Base-by-base conservation (phyloP, 1,140 invertebrate genomes). In the Euwallacea fornicatus region DNA sequence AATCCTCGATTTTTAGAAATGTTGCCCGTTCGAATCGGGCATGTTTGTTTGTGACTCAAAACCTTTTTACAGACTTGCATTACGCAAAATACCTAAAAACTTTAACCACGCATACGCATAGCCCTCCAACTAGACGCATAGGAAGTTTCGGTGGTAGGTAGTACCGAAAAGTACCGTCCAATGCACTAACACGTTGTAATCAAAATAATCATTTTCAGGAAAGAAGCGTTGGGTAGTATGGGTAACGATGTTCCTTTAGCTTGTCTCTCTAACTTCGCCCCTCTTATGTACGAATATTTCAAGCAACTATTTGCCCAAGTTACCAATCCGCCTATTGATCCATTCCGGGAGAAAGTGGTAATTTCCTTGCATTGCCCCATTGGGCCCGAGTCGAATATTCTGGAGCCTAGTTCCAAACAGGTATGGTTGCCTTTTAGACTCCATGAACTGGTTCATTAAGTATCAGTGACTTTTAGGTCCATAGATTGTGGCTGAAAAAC, bases 261-360 rank as follows among this genome's bases (percentile, higher is more conserved):
- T 7, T 99, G 97, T 79, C 86, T 99, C 7, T 99, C 97, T 6
- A 85, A 90, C 76, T 98, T 96, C 83, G 94, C 97, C 79, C 98
- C 98, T 2, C 83, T 98, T 56, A 86, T 94, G 0, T 99, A 98
- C 82, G 95, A 97, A 75, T 99, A 99, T 81, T 99, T 99, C 84
- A 98, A 99, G 81, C 98, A 99, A 82, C 85, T 99, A n/a, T 99
- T 99, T 84, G 98, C 98, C 33, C 98, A 99, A 86, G 97, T 99
- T 55, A 99, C 98, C 72, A 99, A 99, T 85, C 98, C 98, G n/a
- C 97, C 98, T 6, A 99, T 99, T 74, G 98, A 99, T 88, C 98
- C 98, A 47, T 98, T 99, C 86, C 90, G 98, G 76, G 98, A 99
- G 83, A 96, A 95, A 82, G 94, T 99, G 73, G 97, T 99, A 60